A percentile compares a stretch with the other conserved stretches of the same genome.
Evolutionary conservation across 2,888 invertebrate genomes (phyloP).

Genomic region (Dicyrtoma fusca): DNA sequence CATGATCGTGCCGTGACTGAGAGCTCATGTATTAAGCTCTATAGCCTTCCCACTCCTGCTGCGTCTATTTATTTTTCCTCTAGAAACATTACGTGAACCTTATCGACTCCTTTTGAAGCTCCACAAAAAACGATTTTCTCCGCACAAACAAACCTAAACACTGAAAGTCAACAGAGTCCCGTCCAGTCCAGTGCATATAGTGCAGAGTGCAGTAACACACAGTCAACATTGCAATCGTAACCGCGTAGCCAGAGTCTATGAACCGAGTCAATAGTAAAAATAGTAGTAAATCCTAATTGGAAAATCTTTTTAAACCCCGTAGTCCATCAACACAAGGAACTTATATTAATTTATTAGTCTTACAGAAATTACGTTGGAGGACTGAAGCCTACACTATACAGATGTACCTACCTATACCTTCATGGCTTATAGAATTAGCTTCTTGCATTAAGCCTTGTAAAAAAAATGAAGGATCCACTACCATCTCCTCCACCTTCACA

Average conservation of each 20-base stretch:
- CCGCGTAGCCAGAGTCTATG: too few relatives aligned
- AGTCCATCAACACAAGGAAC: neutral
- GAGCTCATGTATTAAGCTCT: conserved; percentile 27
- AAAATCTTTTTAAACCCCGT: too few relatives aligned
- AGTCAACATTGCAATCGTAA: too few relatives aligned
- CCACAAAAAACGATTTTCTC: neutral
- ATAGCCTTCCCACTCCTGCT: conserved; percentile 13
- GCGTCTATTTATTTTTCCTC: conserved; percentile 31
- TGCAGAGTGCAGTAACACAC: too few relatives aligned
- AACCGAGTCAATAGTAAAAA: too few relatives aligned
- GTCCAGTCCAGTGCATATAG: too few relatives aligned
- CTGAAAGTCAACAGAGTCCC: too few relatives aligned
- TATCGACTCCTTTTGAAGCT: neutral
- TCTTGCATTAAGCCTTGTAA: neutral
- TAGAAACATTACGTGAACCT: neutral
- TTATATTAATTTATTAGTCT: conserved; percentile 20
- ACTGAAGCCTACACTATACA: too few relatives aligned
- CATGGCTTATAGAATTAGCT: neutral
- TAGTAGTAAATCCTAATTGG: too few relatives aligned
- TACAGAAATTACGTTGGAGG: neutral
- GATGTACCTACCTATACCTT: too few relatives aligned
- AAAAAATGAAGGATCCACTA: neutral
- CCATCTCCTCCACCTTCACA: neutral
- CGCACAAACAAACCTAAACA: too few relatives aligned
- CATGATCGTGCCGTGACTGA: conserved; percentile 3